Base-by-base conservation (phyloP, 2,888 invertebrate genomes). In the Resseliella maxima region DNA sequence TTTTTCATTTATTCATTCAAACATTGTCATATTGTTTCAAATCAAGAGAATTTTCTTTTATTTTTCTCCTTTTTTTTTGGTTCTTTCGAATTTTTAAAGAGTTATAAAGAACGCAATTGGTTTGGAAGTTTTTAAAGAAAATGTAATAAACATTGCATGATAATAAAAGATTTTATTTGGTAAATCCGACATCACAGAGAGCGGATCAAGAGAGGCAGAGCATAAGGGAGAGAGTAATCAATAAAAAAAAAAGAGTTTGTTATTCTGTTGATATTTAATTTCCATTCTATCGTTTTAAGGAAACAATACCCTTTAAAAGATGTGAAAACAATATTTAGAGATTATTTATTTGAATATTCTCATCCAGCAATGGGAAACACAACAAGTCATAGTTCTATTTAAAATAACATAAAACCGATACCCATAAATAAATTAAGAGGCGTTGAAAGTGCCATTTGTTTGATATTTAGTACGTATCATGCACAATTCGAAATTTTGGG, bases 361-460 rank as follows among this genome's bases (percentile, higher is more conserved):
- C 6, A 21, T 54, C 18, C 6, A n/a, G 18, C 21, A 38, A 24
- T n/a, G n/a, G 38, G 18, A 83, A 2, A 24, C 24, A 38, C n/a
- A 5, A n/a, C 24, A 24, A 8, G 24, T 0, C 1, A 81, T 81
- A 38, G 31, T 72, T 12, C 15, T 35, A 72, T 31, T 72, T 31
- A 72, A 72, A 31, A 31, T 0, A 27, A 35, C 36, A 83, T 38
- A 38, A 83, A 83, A 24, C 8, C 38, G 38, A 38, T 38, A 38
- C 36, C 21, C n/a, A 24, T 38, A 83, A 83, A 83, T 38, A 83
- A n/a, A 38, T 83, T 38, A 83, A 83, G n/a, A 83, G 83, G 38
- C 36, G 59, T 83, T 83, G 83, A 83, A 72, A 83, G 27, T 24
- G 64, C 27, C 24, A 27, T 64, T 31, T 64, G 24, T 64, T 10